A percentile compares a stretch with the other conserved stretches of the same genome.
These are phyloP conservation scores for Pseudorhiza aurosa DNA, from an alignment of 30 jellyfish, hydroid and myxozoan species.

Conservation along the genomic window DNA sequence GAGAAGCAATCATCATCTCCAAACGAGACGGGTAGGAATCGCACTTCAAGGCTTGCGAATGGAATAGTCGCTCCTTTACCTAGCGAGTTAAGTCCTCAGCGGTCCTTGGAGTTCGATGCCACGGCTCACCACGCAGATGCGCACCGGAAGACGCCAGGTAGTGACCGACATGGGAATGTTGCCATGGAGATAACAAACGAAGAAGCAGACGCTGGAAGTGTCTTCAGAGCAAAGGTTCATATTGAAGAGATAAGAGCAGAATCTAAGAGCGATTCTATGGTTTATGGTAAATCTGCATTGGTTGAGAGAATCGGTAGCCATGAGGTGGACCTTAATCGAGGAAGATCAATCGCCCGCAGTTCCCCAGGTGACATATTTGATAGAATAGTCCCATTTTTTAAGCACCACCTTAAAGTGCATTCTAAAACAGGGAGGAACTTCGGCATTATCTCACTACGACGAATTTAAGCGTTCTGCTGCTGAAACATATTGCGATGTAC, in stretches of 20 bases:
- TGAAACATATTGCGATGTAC: too few species aligned
- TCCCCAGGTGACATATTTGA: not conserved
- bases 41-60: not conserved
- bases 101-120: not conserved
- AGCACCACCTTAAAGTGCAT: too few species aligned
- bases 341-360: not conserved
- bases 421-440: too few species aligned
- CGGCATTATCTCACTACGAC: too few species aligned
- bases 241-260: not conserved
- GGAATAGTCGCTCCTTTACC: not conserved
- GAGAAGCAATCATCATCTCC: not conserved
- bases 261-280: not conserved
- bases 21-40: too few species aligned
- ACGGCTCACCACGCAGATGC: not conserved
- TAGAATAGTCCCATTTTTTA: not conserved
- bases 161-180: not conserved
- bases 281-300: not conserved
- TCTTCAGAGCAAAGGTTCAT: slow-evolving; percentile 6
- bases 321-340: not conserved
- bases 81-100: slow-evolving; percentile 6
- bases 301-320: not conserved
- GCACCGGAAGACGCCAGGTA: not conserved
- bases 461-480: too few species aligned
- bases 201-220: not conserved
- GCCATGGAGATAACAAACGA: slow-evolving; percentile 5